Evolutionary conservation across 53 echinoderm and acorn worm genomes (phyloP), one percentile per base, ranked within the genome.

Genomic region (Paelopatides confundens): DNA sequence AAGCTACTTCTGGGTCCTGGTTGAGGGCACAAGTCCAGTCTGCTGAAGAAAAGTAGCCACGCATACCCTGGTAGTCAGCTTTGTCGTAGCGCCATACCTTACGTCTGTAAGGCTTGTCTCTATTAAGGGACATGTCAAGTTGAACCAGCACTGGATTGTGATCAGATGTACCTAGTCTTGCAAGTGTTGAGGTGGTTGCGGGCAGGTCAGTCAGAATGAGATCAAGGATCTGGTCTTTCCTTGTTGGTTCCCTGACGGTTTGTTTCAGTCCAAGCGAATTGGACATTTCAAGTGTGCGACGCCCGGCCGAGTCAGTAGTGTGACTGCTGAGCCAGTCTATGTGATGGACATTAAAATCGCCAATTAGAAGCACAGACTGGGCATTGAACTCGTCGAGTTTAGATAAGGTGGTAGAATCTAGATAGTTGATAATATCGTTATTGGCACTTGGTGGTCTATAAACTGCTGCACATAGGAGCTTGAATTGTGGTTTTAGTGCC

Each of bases 271-370:
- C 87, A 33, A 90, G 83, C 9, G 66, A 40, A 52, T 76, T 84
- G 17, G 64, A 51, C 58, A 93, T n/a, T 38, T 93, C 43, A 2
- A 63, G 81, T n/a, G 86, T 85, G 31, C 88, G 65, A 18, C 88
- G 85, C 15, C 93, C 91, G 52, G 79, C 91, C 8, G 88, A 48
- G 47, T 93, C 87, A 31, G 93, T 93, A 26, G 58, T 85, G 35
- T 12, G 51, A 31, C 93, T 91, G 35, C 91, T 49, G 14, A 93
- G 71, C 91, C 93, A 93, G 28, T 91, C 91, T 43, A 32, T 29
- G 30, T 91, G 93, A 53, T 93, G 85, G 30, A 91, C 88, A 30
- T 91, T 91, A 48, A 91, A 91, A 51, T 91, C 88, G 15, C 91
- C 91, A 12, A 88, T 12, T 21, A 91, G 43, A 29, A 90, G 29